These are phyloP conservation scores for Pinctada fucata DNA, from an alignment of 2,888 invertebrate genomes.

Conservation along the genomic window DNA sequence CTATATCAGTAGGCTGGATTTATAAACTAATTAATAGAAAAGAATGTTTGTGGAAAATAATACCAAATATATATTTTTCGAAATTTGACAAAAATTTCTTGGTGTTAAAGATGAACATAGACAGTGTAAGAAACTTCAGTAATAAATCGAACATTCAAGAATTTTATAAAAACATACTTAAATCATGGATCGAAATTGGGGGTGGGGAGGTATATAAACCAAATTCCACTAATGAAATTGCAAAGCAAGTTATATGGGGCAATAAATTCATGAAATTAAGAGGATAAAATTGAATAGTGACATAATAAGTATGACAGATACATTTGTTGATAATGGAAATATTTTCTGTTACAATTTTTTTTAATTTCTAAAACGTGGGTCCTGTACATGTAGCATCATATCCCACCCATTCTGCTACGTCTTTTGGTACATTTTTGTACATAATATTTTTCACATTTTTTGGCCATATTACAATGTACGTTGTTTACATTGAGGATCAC, in stretches of 20 bases:
- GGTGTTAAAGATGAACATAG: slow-evolving; percentile 17
- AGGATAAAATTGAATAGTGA: too few species aligned
- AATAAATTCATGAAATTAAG: slow-evolving; percentile 8
- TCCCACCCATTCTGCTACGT: too few species aligned
- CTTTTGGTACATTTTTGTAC: too few species aligned
- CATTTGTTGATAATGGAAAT: too few species aligned
- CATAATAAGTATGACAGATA: too few species aligned
- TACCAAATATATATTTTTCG: not conserved
- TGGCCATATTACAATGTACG: too few species aligned
- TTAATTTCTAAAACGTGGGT: too few species aligned
- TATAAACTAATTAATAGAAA: not conserved
- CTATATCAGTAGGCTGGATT: not conserved
- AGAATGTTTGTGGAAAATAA: slow-evolving; percentile 3
- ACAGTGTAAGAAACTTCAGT: not conserved
- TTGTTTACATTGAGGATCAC: too few species aligned
- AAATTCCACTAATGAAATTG: slow-evolving; percentile 2
- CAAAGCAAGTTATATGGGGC: slow-evolving; percentile 8
- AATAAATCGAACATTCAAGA: not conserved
- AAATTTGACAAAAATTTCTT: not conserved
- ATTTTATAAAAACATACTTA: slow-evolving; percentile 9
- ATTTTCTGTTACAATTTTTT: too few species aligned
- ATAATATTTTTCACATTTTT: too few species aligned
- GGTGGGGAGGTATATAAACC: not conserved
- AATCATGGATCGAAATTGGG: slow-evolving; percentile 9
- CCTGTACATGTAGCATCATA: too few species aligned